phyloP scores from a whole-genome alignment of 2,888 invertebrate species.

The Gandaritis pyraliata region DNA sequence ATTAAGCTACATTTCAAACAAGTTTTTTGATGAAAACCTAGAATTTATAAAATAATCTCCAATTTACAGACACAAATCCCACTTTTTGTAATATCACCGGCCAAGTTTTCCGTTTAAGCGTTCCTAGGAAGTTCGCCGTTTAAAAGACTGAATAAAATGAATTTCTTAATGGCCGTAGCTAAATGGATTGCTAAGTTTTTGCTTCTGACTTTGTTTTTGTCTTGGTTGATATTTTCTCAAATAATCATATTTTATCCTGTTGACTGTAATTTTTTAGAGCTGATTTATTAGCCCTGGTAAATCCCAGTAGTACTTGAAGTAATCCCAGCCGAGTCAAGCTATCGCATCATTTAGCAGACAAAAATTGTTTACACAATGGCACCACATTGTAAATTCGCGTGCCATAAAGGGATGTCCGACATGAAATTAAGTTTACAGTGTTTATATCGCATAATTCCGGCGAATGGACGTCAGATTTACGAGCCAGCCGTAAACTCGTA shows the following conservation, averaged over 20 bases:
- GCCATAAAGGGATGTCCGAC: constrained; percentile 31
- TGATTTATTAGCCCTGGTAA: too few relatives aligned
- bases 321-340: too few relatives aligned
- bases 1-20: too few relatives aligned
- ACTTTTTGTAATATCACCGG: background rate
- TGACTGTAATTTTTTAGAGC: too few relatives aligned
- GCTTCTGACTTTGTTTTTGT: background rate
- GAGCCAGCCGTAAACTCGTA: constrained; percentile 56
- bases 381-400: constrained; percentile 18
- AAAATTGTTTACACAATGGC: constrained; percentile 12
- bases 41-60: background rate
- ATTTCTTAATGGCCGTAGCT: constrained; percentile 23
- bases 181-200: constrained; percentile 19
- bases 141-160: constrained; percentile 13
- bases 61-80: background rate
- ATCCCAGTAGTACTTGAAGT: too few relatives aligned
- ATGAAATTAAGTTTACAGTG: constrained; percentile 41
- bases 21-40: too few relatives aligned
- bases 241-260: too few relatives aligned
- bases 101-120: constrained; percentile 14
- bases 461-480: constrained; percentile 51
- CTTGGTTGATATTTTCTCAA: too few relatives aligned
- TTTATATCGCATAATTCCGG: constrained; percentile 51
- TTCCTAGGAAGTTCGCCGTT: constrained; percentile 16
- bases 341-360: background rate